Evolutionary conservation across 2,113 vertebrate genomes (phyloP), one percentile per base, ranked within the genome.

Genomic region (Psettodes erumei): DNA sequence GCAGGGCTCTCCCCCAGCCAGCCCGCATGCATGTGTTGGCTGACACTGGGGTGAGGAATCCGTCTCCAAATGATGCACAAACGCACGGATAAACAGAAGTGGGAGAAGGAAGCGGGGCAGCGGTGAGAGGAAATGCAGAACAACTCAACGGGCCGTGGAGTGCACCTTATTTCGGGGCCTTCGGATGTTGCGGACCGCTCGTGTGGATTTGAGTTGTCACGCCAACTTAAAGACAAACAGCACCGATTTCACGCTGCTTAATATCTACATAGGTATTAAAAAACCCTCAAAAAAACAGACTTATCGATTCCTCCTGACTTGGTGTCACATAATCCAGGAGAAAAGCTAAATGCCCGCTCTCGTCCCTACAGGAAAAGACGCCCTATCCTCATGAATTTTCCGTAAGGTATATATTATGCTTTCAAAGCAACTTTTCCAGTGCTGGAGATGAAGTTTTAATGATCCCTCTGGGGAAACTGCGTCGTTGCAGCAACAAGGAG

Each of bases 391-490:
- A 0, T 65, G 71, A 42, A 38, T 75, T 82, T 82, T 37, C 54
- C 74, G 75, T 68, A 27, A 64, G 71, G 48, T 27, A 35, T 68
- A 79, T 19, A 62, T 81, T 71, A 27, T 48, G 43, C 68, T 77
- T 69, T 75, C 61, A 78, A 79, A 71, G 72, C 83, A 84, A 62
- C 61, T 77, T 82, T 70, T n/a, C 5, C 51, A 76, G 76, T 59
- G 70, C 59, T 84, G 74, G 35, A 83, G 43, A 77, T 81, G 30
- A 77, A 77, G 68, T 25, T 82, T 66, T 37, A 77, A 86, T 84
- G 37, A 69, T 58, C 47, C 77, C 75, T 85, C 53, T 42, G 68
- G 77, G 76, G 61, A 61, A 84, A 32, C 35, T 38, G 77, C 76
- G 77, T 61, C 77, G 64, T 23, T 60, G 33, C 33, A 47, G 71